Conservation (phyloP, 37 sponge, comb jelly and placozoan genomes). For the Chondrilla cf. caribensis region DNA sequence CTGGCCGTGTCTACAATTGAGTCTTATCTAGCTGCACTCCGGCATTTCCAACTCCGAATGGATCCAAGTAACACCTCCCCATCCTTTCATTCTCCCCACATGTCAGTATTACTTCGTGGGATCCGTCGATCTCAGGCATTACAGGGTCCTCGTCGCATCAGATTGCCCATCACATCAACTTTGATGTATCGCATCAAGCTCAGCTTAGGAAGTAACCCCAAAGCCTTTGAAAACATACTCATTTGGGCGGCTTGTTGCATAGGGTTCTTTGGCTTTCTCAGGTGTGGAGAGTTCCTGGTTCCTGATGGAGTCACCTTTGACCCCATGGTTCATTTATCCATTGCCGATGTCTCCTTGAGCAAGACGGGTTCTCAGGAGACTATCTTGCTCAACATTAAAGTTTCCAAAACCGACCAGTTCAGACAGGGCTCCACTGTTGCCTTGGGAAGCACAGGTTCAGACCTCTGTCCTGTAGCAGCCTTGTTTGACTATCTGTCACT, state of each 20-base stretch:
- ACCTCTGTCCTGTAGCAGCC: too few relatives aligned
- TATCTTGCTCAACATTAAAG: conserved; percentile 1
- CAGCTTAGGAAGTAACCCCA: background rate
- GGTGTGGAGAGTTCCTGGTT: background rate
- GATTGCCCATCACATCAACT: background rate
- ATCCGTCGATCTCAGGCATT: background rate
- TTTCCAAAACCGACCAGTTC: conserved; percentile 24
- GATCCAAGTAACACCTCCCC: background rate
- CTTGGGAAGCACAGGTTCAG: background rate
- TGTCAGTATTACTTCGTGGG: background rate
- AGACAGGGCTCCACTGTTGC: background rate
- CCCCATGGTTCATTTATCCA: background rate
- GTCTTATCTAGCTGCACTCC: background rate
- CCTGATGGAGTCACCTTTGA: background rate
- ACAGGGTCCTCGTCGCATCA: background rate
- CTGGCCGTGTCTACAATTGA: conserved; percentile 5
- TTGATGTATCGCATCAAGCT: background rate
- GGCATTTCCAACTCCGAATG: background rate
- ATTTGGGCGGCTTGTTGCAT: background rate
- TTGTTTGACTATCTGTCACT: too few relatives aligned
- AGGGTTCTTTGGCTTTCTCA: background rate
- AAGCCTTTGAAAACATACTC: background rate
- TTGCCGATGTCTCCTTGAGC: background rate
- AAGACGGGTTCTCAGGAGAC: background rate
- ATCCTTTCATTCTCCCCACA: background rate